Conservation (phyloP, 2,888 invertebrate genomes). For the Acleris emargana region DNA sequence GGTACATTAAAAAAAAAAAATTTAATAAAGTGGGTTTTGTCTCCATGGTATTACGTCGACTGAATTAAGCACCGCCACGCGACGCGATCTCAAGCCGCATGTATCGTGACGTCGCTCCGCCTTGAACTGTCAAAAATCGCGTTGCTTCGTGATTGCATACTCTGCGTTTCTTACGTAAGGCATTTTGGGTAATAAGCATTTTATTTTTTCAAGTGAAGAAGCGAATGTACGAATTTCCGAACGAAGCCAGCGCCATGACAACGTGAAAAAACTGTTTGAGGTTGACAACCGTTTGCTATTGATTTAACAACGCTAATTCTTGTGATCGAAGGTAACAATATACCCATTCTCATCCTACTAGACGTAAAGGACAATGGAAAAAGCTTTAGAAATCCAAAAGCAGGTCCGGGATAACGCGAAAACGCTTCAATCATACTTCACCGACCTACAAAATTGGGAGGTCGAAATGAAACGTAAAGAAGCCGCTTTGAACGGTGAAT, state of each 20-base stretch:
- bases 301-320: conserved; percentile 36
- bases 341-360: conserved; percentile 25
- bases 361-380: conserved; percentile 71
- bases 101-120: no score
- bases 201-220: no score
- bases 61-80: no score
- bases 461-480: conserved; percentile 89
- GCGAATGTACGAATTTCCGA: conserved; percentile 17
- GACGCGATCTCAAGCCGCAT: no score
- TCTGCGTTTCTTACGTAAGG: no score
- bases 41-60: no score
- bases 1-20: no score
- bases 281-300: conserved; percentile 36
- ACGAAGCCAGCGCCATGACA: conserved; percentile 37
- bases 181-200: no score
- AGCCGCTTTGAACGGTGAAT: conserved; percentile 76
- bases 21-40: no score
- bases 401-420: conserved; percentile 88
- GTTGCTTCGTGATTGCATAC: no score
- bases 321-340: conserved; percentile 36
- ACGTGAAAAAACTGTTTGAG: conserved; percentile 35
- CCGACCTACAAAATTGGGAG: conserved; percentile 89
- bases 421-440: conserved; percentile 87
- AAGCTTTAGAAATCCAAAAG: conserved; percentile 87
- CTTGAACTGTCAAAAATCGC: no score